phyloP scores from a whole-genome alignment of 2,797 vertebrate species.

The Galagoides demidoff region DNA sequence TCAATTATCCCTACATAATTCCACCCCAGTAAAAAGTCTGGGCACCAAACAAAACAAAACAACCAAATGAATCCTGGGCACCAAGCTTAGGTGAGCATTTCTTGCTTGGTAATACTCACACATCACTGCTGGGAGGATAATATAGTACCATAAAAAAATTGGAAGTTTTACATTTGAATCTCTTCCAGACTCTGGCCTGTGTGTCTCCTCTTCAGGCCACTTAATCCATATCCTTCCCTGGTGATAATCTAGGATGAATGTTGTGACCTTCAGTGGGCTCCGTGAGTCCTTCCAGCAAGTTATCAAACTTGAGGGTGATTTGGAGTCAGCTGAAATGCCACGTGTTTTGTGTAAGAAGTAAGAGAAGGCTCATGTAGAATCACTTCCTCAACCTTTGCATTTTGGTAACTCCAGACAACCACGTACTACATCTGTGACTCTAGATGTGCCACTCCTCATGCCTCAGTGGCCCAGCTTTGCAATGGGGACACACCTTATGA shows the following conservation, averaged over 20 bases:
- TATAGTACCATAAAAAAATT: not conserved
- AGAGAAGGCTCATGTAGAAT: too few species aligned
- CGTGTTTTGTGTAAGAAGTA: not conserved
- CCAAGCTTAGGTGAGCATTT: not conserved
- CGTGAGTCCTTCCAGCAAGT: not conserved
- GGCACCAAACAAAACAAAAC: not conserved
- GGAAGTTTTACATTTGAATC: not conserved
- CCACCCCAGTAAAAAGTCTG: not conserved
- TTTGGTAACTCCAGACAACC: too few species aligned
- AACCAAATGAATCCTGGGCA: too few species aligned
- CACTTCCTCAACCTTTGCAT: too few species aligned
- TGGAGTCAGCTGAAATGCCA: not conserved
- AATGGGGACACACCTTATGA: too few species aligned
- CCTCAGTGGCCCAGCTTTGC: not conserved
- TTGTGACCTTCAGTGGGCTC: not conserved
- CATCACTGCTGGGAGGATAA: not conserved
- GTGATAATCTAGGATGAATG: not conserved
- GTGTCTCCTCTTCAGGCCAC: not conserved
- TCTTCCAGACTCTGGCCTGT: not conserved
- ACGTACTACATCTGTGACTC: not conserved
- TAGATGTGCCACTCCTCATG: not conserved
- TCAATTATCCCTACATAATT: not conserved
- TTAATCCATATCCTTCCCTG: not conserved
- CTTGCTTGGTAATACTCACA: not conserved
- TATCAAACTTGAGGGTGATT: not conserved